A percentile compares a stretch with the other conserved stretches of the same genome.
Conservation (phyloP, 2,888 invertebrate genomes). For the Anaspis maculata region DNA sequence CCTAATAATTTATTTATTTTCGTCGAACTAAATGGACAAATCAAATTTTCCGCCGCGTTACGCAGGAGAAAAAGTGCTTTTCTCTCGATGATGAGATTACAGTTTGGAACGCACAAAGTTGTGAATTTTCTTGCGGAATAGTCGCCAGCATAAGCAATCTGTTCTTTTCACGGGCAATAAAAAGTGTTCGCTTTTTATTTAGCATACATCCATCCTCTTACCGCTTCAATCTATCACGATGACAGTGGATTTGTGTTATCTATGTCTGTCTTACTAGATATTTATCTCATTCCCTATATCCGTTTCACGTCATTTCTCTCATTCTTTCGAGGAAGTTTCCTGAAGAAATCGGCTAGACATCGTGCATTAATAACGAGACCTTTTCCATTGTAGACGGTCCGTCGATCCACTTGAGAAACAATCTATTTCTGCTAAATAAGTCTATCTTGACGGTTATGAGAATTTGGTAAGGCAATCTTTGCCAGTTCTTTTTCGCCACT, state of each 20-base stretch:
- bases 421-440: too few relatives aligned
- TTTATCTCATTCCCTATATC: constrained; percentile 37
- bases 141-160: constrained; percentile 21
- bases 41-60: too few relatives aligned
- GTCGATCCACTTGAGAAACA: too few relatives aligned
- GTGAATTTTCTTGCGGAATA: too few relatives aligned
- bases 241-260: constrained; percentile 41
- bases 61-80: too few relatives aligned
- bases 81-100: too few relatives aligned
- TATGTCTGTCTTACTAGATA: constrained; percentile 37
- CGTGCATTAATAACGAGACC: constrained; percentile 18
- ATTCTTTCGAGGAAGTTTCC: constrained; percentile 15
- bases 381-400: constrained; percentile 2
- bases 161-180: constrained; percentile 35
- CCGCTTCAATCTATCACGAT: constrained; percentile 37
- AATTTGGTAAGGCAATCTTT: too few relatives aligned
- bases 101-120: too few relatives aligned
- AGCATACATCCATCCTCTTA: constrained; percentile 37
- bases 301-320: constrained; percentile 35
- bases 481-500: too few relatives aligned
- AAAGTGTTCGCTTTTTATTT: constrained; percentile 37
- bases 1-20: too few relatives aligned
- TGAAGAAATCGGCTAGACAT: constrained; percentile 18
- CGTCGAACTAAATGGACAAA: too few relatives aligned
- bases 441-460: too few relatives aligned